Percentiles rank a stretch among this genome's conserved stretches.
phyloP scores from a whole-genome alignment of 2,888 invertebrate species.

The Rhogogaster chlorosoma region DNA sequence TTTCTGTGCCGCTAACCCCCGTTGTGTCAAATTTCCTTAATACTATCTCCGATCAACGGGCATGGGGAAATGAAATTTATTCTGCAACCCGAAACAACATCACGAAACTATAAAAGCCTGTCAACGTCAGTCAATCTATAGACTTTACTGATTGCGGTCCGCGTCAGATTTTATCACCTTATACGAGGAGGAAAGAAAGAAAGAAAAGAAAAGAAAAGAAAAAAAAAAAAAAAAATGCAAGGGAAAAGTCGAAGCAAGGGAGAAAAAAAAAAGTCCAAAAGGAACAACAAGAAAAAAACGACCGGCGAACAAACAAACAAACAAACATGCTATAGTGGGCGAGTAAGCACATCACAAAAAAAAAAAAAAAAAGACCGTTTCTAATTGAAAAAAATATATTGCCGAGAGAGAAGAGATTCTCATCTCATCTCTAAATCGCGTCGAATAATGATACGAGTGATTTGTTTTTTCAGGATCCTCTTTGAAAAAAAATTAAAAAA shows the following conservation, averaged over 20 bases:
- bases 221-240: neutral
- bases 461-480: too few relatives aligned
- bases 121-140: slow-evolving; percentile 34
- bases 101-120: slow-evolving; percentile 25
- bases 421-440: too few relatives aligned
- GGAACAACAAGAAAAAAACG: neutral
- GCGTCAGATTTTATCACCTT: slow-evolving; percentile 12
- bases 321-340: neutral
- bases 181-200: neutral
- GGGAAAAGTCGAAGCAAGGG: neutral
- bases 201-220: neutral
- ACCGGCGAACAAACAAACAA: neutral
- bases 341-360: neutral
- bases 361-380: neutral
- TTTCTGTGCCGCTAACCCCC: too few relatives aligned
- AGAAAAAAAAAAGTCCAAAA: neutral
- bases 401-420: too few relatives aligned
- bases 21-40: too few relatives aligned
- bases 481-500: too few relatives aligned
- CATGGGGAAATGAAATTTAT: too few relatives aligned
- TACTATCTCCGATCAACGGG: too few relatives aligned
- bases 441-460: too few relatives aligned
- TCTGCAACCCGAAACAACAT: too few relatives aligned
- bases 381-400: neutral
- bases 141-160: slow-evolving; percentile 23